These are phyloP conservation scores for Heterochromis multidens DNA, from an alignment of 2,113 vertebrate genomes.

Conservation along the genomic window DNA sequence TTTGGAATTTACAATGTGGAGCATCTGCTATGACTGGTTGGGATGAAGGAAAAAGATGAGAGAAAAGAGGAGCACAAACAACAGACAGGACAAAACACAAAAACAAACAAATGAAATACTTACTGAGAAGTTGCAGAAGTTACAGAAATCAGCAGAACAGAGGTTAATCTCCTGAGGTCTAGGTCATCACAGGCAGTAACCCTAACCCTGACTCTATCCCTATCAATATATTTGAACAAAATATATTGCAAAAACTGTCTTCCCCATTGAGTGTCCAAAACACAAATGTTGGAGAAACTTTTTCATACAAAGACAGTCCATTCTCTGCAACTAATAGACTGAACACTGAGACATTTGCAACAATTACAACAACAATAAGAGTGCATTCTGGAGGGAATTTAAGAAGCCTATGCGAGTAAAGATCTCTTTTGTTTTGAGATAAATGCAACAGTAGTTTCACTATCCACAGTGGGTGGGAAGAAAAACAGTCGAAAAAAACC, in stretches of 20 bases:
- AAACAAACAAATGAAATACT: background rate
- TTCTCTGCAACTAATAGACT: background rate
- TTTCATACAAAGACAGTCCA: background rate
- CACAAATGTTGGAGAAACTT: background rate
- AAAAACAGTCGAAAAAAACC: background rate
- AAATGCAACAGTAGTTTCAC: conserved; percentile 5
- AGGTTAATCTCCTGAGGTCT: too few species aligned
- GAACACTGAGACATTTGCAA: background rate
- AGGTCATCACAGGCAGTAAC: background rate
- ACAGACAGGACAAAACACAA: background rate
- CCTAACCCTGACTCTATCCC: background rate
- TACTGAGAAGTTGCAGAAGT: background rate
- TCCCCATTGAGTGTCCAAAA: background rate
- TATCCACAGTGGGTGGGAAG: background rate
- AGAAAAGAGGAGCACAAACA: background rate
- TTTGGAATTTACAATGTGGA: background rate
- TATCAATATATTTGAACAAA: background rate
- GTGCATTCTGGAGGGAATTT: background rate
- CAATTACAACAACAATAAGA: background rate
- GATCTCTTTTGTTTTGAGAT: background rate
- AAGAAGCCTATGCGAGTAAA: background rate
- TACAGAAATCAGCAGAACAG: background rate
- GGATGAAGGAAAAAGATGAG: background rate
- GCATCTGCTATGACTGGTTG: background rate
- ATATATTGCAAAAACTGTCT: background rate